phyloP scores from a whole-genome alignment of 2,797 vertebrate species.

The Xyrichtys novacula region DNA sequence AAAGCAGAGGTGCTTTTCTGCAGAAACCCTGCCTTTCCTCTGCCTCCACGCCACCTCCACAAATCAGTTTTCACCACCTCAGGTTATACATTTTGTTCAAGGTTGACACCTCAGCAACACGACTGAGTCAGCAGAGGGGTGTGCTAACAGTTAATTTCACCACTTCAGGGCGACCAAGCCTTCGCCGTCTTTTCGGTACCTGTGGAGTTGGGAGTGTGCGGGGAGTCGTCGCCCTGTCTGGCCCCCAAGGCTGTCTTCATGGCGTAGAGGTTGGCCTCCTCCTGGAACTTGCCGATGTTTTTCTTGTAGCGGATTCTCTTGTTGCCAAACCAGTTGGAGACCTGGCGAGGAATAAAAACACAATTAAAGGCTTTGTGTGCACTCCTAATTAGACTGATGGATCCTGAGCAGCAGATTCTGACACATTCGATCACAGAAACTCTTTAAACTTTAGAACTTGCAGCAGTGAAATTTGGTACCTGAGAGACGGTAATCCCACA shows the following conservation, averaged over 20 bases:
- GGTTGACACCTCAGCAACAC: too few species aligned
- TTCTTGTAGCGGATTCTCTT: slow-evolving; percentile 99
- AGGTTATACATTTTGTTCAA: neutral
- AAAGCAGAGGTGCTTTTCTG: too few species aligned
- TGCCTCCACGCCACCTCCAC: neutral
- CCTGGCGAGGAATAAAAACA: slow-evolving; percentile 81
- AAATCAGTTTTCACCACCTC: neutral
- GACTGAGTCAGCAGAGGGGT: neutral
- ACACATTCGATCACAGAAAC: neutral
- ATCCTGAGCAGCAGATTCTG: neutral
- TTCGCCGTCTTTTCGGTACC: slow-evolving; percentile 57
- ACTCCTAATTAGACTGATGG: neutral
- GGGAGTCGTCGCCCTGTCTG: slow-evolving; percentile 95
- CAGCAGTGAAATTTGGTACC: too few species aligned
- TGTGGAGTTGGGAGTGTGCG: slow-evolving; percentile 94
- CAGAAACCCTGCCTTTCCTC: too few species aligned
- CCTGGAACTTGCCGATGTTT: slow-evolving; percentile 99
- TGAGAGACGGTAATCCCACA: slow-evolving; percentile 98
- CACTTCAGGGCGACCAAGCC: neutral
- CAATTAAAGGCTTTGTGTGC: neutral
- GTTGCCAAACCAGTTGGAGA: slow-evolving; percentile 99
- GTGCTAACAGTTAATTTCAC: neutral
- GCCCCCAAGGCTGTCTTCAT: slow-evolving; percentile 98
- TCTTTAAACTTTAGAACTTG: too few species aligned
- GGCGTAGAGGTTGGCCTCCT: slow-evolving; percentile 99